phyloP scores from a whole-genome alignment of 2,113 vertebrate species.

The Dissostichus mawsoni region DNA sequence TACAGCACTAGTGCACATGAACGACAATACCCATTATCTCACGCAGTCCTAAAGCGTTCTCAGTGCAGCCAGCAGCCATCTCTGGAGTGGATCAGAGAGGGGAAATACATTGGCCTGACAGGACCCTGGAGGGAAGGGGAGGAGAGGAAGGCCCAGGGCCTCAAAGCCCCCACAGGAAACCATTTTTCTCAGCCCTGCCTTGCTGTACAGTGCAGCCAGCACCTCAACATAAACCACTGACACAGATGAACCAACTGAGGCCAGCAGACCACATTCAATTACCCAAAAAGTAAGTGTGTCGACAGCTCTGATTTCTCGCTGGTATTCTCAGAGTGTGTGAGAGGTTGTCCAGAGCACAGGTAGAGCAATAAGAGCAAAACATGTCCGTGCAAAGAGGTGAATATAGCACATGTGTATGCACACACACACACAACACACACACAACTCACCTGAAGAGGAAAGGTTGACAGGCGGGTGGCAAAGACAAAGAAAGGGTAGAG shows the following conservation, averaged over 20 bases:
- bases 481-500: slow-evolving; percentile 60
- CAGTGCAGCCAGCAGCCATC: slow-evolving; percentile 37
- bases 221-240: slow-evolving; percentile 51
- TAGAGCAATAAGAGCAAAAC: neutral
- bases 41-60: slow-evolving; percentile 3
- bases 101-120: slow-evolving; percentile 75
- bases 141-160: slow-evolving; percentile 17
- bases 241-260: slow-evolving; percentile 58
- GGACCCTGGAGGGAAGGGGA: slow-evolving; percentile 66
- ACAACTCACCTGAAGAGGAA: slow-evolving; percentile 74
- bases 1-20: neutral
- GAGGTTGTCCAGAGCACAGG: slow-evolving; percentile 12
- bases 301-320: slow-evolving; percentile 44
- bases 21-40: slow-evolving; percentile 16
- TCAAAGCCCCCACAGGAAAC: slow-evolving; percentile 71
- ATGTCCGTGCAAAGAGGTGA: slow-evolving; percentile 21
- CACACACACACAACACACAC: slow-evolving; percentile 64
- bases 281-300: slow-evolving; percentile 28
- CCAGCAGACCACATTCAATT: slow-evolving; percentile 43
- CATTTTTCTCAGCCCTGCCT: slow-evolving; percentile 55
- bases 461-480: slow-evolving; percentile 65
- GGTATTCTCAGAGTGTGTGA: neutral
- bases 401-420: slow-evolving; percentile 1
- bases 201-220: slow-evolving; percentile 19
- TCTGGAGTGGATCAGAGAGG: slow-evolving; percentile 72